A percentile compares a stretch with the other conserved stretches of the same genome.
phyloP scores from a whole-genome alignment of 1,140 invertebrate species.

The Brachionus asplanchnoidis region DNA sequence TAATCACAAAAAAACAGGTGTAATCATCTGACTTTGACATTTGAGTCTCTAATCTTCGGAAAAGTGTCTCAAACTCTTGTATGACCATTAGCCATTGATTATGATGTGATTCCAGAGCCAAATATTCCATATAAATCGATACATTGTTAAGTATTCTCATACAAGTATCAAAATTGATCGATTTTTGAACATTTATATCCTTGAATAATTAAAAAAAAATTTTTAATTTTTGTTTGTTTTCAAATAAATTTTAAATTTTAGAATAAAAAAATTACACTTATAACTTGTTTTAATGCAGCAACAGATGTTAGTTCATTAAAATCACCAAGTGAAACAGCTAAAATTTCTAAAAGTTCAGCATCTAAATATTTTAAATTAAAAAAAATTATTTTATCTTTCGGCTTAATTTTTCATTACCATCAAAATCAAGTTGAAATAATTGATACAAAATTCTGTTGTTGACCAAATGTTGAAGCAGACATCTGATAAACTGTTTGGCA shows the following conservation, averaged over 20 bases:
- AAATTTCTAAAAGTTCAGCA: slow-evolving; percentile 28
- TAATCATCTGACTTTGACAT: slow-evolving; percentile 67
- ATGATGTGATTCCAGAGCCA: slow-evolving; percentile 72
- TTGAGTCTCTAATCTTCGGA: slow-evolving; percentile 70
- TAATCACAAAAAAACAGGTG: slow-evolving; percentile 73
- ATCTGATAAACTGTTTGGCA: slow-evolving; percentile 90
- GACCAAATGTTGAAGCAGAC: slow-evolving; percentile 88
- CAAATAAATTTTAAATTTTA: not conserved
- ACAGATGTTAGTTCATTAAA: slow-evolving; percentile 33
- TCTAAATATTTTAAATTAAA: not conserved
- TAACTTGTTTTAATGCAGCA: slow-evolving; percentile 12
- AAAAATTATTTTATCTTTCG: too few relatives aligned
- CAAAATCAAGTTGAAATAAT: slow-evolving; percentile 82
- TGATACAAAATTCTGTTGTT: slow-evolving; percentile 92
- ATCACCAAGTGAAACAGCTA: slow-evolving; percentile 16
- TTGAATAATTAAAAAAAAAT: slow-evolving; percentile 51
- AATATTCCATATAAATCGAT: slow-evolving; percentile 82
- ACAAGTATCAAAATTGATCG: slow-evolving; percentile 68
- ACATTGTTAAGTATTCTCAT: slow-evolving; percentile 72
- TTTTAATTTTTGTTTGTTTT: not conserved
- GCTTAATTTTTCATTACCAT: slow-evolving; percentile 60
- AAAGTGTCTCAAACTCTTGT: slow-evolving; percentile 75
- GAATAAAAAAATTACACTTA: slow-evolving; percentile 20
- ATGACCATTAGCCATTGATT: slow-evolving; percentile 71
- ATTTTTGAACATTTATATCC: slow-evolving; percentile 80